A percentile compares a stretch with the other conserved stretches of the same genome.
phyloP scores from a whole-genome alignment of 1,140 invertebrate species.

The Rhagoletis zephyria region DNA sequence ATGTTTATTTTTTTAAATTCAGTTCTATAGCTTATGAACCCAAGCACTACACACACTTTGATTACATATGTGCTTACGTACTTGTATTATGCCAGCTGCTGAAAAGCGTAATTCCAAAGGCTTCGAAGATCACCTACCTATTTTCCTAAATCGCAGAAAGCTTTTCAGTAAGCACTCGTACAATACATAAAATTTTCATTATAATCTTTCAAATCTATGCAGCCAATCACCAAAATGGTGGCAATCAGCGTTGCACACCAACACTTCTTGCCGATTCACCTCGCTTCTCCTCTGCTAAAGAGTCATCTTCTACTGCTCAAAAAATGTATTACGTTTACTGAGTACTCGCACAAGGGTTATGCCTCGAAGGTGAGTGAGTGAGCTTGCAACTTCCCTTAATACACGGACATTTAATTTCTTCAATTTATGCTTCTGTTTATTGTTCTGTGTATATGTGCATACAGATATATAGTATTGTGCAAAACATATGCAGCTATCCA shows the following conservation, averaged over 20 bases:
- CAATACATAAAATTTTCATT: too few relatives aligned
- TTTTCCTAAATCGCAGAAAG: neutral
- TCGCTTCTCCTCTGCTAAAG: neutral
- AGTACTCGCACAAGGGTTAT: neutral
- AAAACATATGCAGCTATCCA: too few relatives aligned
- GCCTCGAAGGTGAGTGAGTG: neutral
- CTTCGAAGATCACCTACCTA: neutral
- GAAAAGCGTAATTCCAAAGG: neutral
- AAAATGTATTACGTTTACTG: neutral
- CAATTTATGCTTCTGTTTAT: slow-evolving; percentile 35
- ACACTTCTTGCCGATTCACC: neutral
- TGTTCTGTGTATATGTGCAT: neutral
- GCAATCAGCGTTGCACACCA: slow-evolving; percentile 13
- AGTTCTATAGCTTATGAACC: too few relatives aligned
- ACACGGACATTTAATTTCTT: neutral
- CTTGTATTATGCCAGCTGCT: too few relatives aligned
- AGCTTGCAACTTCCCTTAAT: slow-evolving; percentile 14
- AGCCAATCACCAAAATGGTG: slow-evolving; percentile 9
- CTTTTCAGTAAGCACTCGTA: too few relatives aligned
- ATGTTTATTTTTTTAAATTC: neutral
- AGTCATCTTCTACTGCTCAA: neutral
- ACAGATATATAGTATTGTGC: too few relatives aligned
- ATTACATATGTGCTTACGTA: too few relatives aligned
- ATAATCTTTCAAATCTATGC: neutral
- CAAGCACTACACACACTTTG: too few relatives aligned